Base-by-base conservation (phyloP, 2,113 vertebrate species). In the Platycercus adscitus region DNA sequence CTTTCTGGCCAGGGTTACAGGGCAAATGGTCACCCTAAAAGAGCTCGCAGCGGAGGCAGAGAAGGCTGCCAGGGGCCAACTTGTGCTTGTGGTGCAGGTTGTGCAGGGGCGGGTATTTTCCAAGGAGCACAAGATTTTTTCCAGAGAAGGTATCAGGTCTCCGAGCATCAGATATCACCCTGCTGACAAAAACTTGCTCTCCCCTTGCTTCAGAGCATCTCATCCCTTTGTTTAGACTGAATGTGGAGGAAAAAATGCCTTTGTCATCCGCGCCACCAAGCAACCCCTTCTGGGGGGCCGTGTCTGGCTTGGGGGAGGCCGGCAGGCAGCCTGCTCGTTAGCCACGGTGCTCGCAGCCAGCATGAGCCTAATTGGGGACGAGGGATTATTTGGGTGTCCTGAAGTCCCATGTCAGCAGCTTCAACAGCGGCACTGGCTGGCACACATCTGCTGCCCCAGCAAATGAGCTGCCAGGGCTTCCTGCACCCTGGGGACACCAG, bases 111-210 rank as follows among this genome's bases (percentile, higher is more conserved):
- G 0, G 68, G 58, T 92, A 24, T 77, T 96, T 95, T 96, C 80
- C 7, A 5, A 94, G 60, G 55, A 85, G 55, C 46, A 7, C 21
- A 65, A 85, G 76, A 46, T 68, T 73, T 96, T 95, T 93, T 95
- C 68, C 87, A 63, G 69, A 49, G 49, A 88, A 96, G 44, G 24
- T 93, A 92, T 97, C 93, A 53, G 49, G 44, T 95, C 87, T 93
- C 93, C n/a, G 41, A 82, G 93, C 75, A 39, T 95, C 93, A 89
- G 83, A 94, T 97, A 96, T 91, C 77, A 9, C 58, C 61, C 43
- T 0, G 7, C 77, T 7, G 41, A 91, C 91, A 92, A 94, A 96
- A 91, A 23, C 41, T 76, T 1, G 0, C 70, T 86, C 79, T 92
- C 37, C 44, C 24, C 63, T 86, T 76, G 63, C 66, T 93, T 76